phyloP scores from a whole-genome alignment of 53 echinoderm and acorn worm species.

The Holothuria scabra region DNA sequence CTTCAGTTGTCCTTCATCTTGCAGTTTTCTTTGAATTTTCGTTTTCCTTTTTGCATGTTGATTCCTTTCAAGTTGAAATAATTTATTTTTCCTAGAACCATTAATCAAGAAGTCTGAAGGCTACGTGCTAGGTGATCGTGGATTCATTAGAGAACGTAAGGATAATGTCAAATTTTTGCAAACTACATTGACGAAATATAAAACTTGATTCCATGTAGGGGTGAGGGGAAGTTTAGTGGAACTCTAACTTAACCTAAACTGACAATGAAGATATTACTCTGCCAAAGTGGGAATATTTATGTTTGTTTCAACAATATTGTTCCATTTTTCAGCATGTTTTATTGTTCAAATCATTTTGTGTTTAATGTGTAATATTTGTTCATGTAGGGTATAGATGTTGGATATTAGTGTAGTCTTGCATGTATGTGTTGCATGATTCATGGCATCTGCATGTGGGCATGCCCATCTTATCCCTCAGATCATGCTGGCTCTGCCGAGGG shows the following conservation, averaged over 20 bases:
- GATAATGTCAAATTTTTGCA: neutral
- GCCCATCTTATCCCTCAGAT: conserved; percentile 7
- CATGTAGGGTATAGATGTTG: too few relatives aligned
- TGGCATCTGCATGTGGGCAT: conserved; percentile 32
- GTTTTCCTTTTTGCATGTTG: too few relatives aligned
- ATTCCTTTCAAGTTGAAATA: neutral
- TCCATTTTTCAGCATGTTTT: too few relatives aligned
- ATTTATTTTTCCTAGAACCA: conserved; percentile 36
- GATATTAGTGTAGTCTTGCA: neutral
- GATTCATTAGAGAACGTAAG: conserved; percentile 51
- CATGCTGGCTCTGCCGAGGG: conserved; percentile 38
- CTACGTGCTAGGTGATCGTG: conserved; percentile 39
- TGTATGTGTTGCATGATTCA: conserved; percentile 13
- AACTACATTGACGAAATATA: neutral
- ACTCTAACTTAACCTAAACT: too few relatives aligned
- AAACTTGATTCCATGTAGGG: too few relatives aligned
- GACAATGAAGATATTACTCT: too few relatives aligned
- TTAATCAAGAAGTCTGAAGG: conserved; percentile 26
- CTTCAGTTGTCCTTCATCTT: neutral
- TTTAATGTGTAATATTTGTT: too few relatives aligned
- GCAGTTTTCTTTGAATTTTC: neutral
- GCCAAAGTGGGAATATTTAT: too few relatives aligned
- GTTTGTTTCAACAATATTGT: too few relatives aligned
- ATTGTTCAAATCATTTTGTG: too few relatives aligned
- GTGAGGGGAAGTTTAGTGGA: too few relatives aligned